Evolutionary conservation across 2,888 invertebrate species (phyloP).

Genomic region (Parasteatoda lunata): DNA sequence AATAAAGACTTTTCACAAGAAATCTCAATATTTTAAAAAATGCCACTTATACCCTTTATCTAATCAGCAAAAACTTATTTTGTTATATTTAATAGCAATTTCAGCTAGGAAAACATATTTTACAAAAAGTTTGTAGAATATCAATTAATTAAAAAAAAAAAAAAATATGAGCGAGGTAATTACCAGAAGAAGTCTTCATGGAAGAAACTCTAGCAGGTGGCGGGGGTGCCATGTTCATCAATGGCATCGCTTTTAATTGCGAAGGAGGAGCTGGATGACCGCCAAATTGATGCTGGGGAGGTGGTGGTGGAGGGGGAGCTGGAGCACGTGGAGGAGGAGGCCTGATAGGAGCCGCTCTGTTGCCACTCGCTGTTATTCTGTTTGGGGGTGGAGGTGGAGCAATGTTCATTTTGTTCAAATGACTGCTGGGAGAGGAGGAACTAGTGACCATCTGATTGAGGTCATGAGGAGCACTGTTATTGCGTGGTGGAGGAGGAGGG

Average conservation of each 20-base stretch:
- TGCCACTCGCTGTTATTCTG: slow-evolving; percentile 20
- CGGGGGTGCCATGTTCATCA: slow-evolving; percentile 33
- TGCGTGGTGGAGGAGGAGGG: slow-evolving; percentile 60
- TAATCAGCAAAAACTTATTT: too few relatives aligned
- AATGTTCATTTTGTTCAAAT: slow-evolving; percentile 60
- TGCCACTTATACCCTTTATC: too few relatives aligned
- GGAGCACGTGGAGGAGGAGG: slow-evolving; percentile 50
- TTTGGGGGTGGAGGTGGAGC: slow-evolving; percentile 65
- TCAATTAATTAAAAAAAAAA: background rate
- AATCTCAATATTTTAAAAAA: too few relatives aligned
- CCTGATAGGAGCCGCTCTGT: slow-evolving; percentile 33
- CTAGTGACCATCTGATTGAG: slow-evolving; percentile 51
- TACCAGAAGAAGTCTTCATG: slow-evolving; percentile 48
- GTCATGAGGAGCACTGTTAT: slow-evolving; percentile 57
- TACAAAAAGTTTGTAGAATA: background rate
- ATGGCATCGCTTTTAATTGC: slow-evolving; percentile 42
- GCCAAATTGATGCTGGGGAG: slow-evolving; percentile 47
- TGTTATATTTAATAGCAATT: too few relatives aligned
- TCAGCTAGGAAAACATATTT: background rate
- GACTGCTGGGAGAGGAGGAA: slow-evolving; percentile 49
- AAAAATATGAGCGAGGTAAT: background rate
- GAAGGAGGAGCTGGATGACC: slow-evolving; percentile 60
- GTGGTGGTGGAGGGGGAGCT: slow-evolving; percentile 62
- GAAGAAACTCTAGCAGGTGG: slow-evolving; percentile 63
- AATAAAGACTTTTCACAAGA: too few relatives aligned